Conservation (phyloP, 2,888 invertebrate species). For the Gonocerus acuteangulatus region DNA sequence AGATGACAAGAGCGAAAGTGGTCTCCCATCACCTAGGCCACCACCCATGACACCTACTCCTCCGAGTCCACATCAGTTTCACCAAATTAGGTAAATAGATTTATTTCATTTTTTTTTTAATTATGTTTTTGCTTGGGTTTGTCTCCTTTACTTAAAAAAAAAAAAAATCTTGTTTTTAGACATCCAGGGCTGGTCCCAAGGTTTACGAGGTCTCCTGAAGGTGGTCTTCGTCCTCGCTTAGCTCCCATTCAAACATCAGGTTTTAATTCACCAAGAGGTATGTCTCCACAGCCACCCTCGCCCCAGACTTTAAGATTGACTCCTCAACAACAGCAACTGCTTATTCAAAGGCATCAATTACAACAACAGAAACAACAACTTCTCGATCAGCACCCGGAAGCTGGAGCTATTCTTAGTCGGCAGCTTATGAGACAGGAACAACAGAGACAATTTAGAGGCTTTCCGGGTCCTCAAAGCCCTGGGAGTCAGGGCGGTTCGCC, state of each 20-base stretch:
- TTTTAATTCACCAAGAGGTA: conserved; percentile 33
- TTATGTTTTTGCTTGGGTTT: no score
- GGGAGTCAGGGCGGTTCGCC: conserved; percentile 29
- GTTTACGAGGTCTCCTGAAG: conserved; percentile 45
- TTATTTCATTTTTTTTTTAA: conserved; percentile 20
- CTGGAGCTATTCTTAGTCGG: conserved; percentile 11
- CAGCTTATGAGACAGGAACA: conserved; percentile 30
- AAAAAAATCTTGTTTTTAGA: conserved; percentile 32
- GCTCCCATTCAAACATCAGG: conserved; percentile 34
- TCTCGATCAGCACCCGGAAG: conserved; percentile 36
- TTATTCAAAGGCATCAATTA: conserved; percentile 41
- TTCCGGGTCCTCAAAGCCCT: conserved; percentile 8
- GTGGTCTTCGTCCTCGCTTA: conserved; percentile 40
- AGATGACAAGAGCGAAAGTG: conserved; percentile 34
- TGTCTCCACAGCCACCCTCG: conserved; percentile 38
- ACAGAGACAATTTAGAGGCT: conserved; percentile 27
- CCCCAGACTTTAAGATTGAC: conserved; percentile 32
- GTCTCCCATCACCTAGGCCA: conserved; percentile 38
- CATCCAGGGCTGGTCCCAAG: conserved; percentile 41
- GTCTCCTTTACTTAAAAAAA: background rate
- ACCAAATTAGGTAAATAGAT: conserved; percentile 36
- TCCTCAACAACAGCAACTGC: conserved; percentile 42
- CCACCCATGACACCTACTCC: conserved; percentile 45
- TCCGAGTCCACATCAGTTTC: conserved; percentile 35
- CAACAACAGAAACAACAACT: conserved; percentile 36